phyloP scores from a whole-genome alignment of 2,888 invertebrate species.

The Cryptophagus acutangulus region DNA sequence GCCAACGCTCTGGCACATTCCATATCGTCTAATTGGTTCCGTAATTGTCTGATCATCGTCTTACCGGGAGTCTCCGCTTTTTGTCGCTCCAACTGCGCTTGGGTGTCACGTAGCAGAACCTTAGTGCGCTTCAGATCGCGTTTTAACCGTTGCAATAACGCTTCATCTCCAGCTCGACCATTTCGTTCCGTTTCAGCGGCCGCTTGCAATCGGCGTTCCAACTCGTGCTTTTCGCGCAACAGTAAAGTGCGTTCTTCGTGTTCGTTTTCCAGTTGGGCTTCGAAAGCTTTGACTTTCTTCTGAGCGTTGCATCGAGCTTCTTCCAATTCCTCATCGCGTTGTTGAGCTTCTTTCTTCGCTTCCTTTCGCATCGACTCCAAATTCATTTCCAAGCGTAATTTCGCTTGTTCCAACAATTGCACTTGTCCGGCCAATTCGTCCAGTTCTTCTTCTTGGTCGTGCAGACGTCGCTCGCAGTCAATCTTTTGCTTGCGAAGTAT shows the following conservation, averaged over 20 bases:
- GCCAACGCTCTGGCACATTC: conserved; percentile 82
- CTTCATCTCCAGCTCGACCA: conserved; percentile 69
- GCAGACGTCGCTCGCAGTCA: conserved; percentile 78
- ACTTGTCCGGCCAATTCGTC: conserved; percentile 84
- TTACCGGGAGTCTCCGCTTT: conserved; percentile 78
- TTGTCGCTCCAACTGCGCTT: conserved; percentile 82
- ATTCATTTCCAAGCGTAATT: conserved; percentile 88
- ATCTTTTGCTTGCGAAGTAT: conserved; percentile 77
- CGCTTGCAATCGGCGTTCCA: conserved; percentile 79
- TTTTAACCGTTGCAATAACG: conserved; percentile 67
- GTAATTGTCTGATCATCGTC: conserved; percentile 50
- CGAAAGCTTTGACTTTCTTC: conserved; percentile 88
- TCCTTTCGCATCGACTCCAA: conserved; percentile 89
- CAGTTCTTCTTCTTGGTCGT: conserved; percentile 90
- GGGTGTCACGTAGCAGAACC: conserved; percentile 85
- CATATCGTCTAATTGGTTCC: conserved; percentile 78
- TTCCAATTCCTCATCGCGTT: conserved; percentile 90
- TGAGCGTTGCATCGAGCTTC: conserved; percentile 84
- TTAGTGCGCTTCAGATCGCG: conserved; percentile 85
- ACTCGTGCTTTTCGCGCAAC: conserved; percentile 83
- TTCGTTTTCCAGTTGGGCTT: conserved; percentile 87
- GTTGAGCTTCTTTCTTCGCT: conserved; percentile 81
- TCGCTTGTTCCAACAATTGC: conserved; percentile 85
- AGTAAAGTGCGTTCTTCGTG: conserved; percentile 85
- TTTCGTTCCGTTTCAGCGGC: conserved; percentile 72